Percentiles rank a stretch among this genome's conserved stretches.
Conservation (phyloP, 2,113 vertebrate species). For the Rhinoptilus africanus region DNA sequence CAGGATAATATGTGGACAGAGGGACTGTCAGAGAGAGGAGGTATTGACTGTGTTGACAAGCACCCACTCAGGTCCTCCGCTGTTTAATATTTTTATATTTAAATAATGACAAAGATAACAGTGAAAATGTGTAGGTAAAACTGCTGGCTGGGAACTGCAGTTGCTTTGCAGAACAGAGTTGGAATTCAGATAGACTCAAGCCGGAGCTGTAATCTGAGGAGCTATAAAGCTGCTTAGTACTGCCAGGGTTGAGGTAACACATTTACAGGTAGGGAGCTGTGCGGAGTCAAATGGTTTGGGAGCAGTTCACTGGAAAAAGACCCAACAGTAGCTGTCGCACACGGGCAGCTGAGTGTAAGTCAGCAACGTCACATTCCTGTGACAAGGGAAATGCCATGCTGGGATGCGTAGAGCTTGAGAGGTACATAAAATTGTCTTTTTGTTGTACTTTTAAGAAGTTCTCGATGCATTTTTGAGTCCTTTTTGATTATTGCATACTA, state of each 20-base stretch:
- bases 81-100: background rate
- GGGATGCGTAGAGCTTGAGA: background rate
- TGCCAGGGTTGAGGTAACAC: no score
- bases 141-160: background rate
- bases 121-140: background rate
- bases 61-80: background rate
- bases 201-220: background rate
- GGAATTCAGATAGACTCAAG: background rate
- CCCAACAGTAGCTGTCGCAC: background rate
- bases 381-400: accelerated
- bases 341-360: background rate
- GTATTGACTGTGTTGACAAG: background rate
- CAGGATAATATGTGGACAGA: no score
- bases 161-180: background rate
- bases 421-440: background rate
- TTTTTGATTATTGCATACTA: background rate
- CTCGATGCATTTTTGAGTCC: background rate
- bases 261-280: background rate
- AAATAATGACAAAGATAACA: background rate
- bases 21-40: background rate
- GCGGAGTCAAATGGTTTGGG: background rate
- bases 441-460: background rate
- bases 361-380: background rate
- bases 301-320: background rate
- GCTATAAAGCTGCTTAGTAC: background rate